These are phyloP conservation scores for Zaprionus gabonicus DNA, from an alignment of 1,140 invertebrate genomes.

Conservation along the genomic window DNA sequence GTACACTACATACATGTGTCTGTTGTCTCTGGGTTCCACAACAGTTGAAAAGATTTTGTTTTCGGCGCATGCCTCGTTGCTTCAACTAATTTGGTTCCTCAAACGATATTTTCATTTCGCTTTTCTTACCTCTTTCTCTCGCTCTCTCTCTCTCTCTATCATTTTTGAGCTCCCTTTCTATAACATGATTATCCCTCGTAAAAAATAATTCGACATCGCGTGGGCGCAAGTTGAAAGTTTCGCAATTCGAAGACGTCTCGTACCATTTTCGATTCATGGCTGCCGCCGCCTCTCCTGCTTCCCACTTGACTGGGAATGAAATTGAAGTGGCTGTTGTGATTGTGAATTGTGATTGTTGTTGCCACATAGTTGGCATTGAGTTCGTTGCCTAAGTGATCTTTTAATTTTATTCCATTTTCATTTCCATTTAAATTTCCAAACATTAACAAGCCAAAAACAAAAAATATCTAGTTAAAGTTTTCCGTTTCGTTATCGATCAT, in stretches of 20 bases:
- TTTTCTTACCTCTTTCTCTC: neutral
- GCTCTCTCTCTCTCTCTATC: neutral
- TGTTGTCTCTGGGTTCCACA: too few relatives aligned
- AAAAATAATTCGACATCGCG: neutral
- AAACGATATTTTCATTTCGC: neutral
- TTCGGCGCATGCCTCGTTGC: conserved; percentile 32
- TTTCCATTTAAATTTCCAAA: conserved; percentile 21
- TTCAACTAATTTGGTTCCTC: conserved; percentile 56
- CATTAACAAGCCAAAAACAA: conserved; percentile 18
- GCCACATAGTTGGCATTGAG: conserved; percentile 46
- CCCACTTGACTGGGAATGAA: neutral
- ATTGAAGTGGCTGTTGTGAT: neutral
- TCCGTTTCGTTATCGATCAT: conserved; percentile 26
- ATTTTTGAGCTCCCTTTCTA: neutral
- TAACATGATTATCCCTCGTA: conserved; percentile 5
- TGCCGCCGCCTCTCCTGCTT: neutral
- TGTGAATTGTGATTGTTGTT: neutral
- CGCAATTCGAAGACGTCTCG: neutral
- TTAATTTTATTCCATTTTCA: conserved; percentile 1
- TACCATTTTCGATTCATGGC: neutral
- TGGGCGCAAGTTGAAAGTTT: conserved; percentile 7
- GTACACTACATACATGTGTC: too few relatives aligned
- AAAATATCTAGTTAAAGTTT: conserved; percentile 23
- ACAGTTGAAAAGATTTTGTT: neutral
- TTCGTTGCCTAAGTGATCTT: conserved; percentile 37